Evolutionary conservation across 1,140 invertebrate species (phyloP), one percentile per base, ranked within the genome.

Genomic region (Drosophila ironensis): DNA sequence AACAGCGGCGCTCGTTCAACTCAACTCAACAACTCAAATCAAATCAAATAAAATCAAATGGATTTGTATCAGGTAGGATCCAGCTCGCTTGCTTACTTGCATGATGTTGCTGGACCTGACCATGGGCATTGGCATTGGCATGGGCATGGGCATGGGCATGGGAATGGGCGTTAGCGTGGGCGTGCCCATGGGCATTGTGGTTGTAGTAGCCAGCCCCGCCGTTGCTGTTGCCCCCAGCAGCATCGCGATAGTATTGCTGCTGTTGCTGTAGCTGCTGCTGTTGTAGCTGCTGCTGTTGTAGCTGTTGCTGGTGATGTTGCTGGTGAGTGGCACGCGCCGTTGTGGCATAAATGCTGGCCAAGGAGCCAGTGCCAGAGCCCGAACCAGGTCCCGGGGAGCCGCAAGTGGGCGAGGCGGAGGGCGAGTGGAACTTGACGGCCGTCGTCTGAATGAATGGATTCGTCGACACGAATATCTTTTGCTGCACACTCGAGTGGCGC

Each of bases 361-460:
- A 28, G 37, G 56, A 61, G 4, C 40, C 57, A 37, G 57, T 27
- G 6, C 28, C 45, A 12, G 50, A 61, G 6, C 57, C 57, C 17
- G 48, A 27, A 46, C 69, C 70, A 27, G 74, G 50, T 28, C 60
- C 72, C 3, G 81, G 81, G 8, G 81, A 86, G 30, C 72, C 76
- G 42, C 81, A 88, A 51, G 81, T 89, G 51, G 87, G 88, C 41
- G 87, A 89, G 24, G 81, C 81, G n/a, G 86, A 73, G 14, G 86
- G 80, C 42, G 87, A 84, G 48, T 88, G 84, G 48, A 82, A 89
- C 33, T 89, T 87, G 48, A 89, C 81, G 16, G 87, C 63, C 20
- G 88, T 90, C n/a, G 89, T 89, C 44, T 90, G 87, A 51, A 90
- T 89, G 48, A 90, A 90, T 47, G 89, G 89, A 82, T 90, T 90